Percentiles rank a stretch among this genome's conserved stretches.
phyloP scores from a whole-genome alignment of 1,140 invertebrate genomes.

The Micrasema minimum region DNA sequence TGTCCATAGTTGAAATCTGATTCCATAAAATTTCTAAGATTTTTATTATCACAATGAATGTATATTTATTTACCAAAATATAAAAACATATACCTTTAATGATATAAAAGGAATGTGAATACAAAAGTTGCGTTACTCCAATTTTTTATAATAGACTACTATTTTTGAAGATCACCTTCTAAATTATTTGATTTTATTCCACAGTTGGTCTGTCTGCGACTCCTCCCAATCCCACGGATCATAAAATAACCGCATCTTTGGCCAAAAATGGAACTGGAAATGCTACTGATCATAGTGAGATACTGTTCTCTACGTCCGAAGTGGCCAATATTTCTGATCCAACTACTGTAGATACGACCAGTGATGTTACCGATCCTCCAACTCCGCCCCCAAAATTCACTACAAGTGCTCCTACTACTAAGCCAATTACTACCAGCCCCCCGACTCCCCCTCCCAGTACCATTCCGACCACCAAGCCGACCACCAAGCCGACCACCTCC shows the following conservation, averaged over 20 bases:
- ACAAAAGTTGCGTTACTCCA: no score
- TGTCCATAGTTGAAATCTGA: no score
- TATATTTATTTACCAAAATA: no score
- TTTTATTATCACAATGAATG: no score
- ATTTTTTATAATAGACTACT: no score
- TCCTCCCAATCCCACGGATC: no score
- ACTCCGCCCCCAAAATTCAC: neutral
- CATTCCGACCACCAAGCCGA: neutral
- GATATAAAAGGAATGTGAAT: no score
- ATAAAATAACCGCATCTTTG: neutral
- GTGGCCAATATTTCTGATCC: neutral
- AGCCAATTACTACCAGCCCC: neutral
- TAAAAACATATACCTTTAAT: no score
- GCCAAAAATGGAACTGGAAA: neutral
- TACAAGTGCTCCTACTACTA: neutral
- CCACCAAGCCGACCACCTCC: neutral
- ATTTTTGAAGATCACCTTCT: no score
- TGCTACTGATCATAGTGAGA: neutral
- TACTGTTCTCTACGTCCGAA: neutral
- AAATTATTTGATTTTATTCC: conserved; percentile 2
- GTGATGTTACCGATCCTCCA: neutral
- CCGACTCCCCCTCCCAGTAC: conserved; percentile 37
- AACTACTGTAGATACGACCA: neutral
- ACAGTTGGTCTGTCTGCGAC: neutral
- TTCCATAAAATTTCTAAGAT: no score